These are phyloP conservation scores for Chironomus riparius DNA, from an alignment of 2,888 invertebrate species.

Conservation along the genomic window DNA sequence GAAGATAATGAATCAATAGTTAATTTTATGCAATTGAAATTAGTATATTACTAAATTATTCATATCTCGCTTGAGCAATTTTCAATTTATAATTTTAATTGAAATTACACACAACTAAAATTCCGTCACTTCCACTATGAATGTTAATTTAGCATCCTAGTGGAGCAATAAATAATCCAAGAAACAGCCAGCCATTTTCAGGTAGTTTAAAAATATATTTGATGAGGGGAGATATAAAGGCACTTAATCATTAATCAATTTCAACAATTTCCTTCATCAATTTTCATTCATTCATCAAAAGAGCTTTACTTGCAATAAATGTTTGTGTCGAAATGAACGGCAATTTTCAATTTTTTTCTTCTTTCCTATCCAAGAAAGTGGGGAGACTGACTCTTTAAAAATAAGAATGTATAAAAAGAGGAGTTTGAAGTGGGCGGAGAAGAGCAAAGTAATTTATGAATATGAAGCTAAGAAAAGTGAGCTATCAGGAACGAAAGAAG, in stretches of 20 bases:
- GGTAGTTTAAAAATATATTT: neutral
- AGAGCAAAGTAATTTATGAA: neutral
- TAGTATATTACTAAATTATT: neutral
- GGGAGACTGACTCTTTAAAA: neutral
- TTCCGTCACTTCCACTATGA: neutral
- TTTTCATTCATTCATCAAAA: constrained; percentile 14
- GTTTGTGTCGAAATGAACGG: neutral
- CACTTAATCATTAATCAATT: constrained; percentile 21
- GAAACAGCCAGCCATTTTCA: neutral
- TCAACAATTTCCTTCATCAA: constrained; percentile 22
- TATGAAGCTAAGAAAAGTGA: neutral
- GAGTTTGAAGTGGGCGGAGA: neutral
- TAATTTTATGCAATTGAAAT: constrained; percentile 9
- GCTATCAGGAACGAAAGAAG: neutral
- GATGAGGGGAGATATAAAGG: neutral
- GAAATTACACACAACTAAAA: neutral
- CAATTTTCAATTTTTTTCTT: neutral
- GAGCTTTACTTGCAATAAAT: neutral
- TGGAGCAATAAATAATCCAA: neutral
- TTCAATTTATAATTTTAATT: neutral
- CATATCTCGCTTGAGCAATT: neutral
- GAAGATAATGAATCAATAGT: neutral
- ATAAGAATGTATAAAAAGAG: neutral
- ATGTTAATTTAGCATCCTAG: neutral
- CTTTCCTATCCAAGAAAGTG: neutral